Evolutionary conservation across 30 jellyfish, hydroid and myxozoan species (phyloP).

Genomic region (Phacellophora camtschatica): DNA sequence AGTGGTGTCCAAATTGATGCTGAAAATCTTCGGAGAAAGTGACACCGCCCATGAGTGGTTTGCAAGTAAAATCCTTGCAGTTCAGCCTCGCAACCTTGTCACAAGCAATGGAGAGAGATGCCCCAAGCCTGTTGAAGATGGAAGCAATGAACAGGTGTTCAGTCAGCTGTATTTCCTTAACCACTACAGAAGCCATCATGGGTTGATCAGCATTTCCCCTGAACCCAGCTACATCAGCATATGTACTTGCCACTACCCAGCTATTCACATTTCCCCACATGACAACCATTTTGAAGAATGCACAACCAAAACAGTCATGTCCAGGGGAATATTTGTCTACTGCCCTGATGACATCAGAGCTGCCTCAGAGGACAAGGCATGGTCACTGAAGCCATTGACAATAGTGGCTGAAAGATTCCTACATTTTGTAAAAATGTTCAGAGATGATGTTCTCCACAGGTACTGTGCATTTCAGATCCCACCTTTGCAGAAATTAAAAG

Average conservation of each 20-base stretch:
- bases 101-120: slow-evolving; percentile 33
- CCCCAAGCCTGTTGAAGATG: slow-evolving; percentile 50
- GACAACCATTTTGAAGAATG: slow-evolving; percentile 61
- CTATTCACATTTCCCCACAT: slow-evolving; percentile 45
- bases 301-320: slow-evolving; percentile 53
- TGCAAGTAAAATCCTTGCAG: slow-evolving; percentile 8
- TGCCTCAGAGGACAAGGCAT: slow-evolving; percentile 52
- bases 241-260: slow-evolving; percentile 58
- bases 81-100: slow-evolving; percentile 43
- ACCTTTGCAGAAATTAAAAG: not conserved
- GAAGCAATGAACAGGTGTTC: slow-evolving; percentile 59
- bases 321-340: slow-evolving; percentile 56
- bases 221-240: slow-evolving; percentile 55
- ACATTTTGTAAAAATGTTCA: slow-evolving; percentile 45
- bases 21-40: slow-evolving; percentile 20
- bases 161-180: slow-evolving; percentile 58
- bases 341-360: slow-evolving; percentile 62
- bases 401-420: slow-evolving; percentile 54
- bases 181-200: slow-evolving; percentile 63
- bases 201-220: slow-evolving; percentile 57
- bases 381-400: slow-evolving; percentile 56
- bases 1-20: slow-evolving; percentile 14
- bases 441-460: slow-evolving; percentile 55
- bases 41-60: slow-evolving; percentile 43
- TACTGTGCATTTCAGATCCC: not conserved